Evolutionary conservation across 2,888 invertebrate species (phyloP), one percentile per base, ranked within the genome.

Genomic region (Synergus japonicus): DNA sequence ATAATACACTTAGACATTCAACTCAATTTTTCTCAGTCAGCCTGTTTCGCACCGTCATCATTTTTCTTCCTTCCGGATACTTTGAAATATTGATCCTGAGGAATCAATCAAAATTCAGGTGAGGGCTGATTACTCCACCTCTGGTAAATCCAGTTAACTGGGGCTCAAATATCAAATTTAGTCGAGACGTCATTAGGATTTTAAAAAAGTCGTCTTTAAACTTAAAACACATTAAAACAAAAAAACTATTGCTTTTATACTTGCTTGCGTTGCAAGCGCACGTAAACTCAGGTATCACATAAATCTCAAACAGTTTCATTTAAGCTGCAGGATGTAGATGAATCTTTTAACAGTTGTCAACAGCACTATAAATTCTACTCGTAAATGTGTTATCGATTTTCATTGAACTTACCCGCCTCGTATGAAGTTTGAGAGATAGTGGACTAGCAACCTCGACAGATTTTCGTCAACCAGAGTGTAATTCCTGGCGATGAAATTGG

Each of bases 381-480:
- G 22, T 60, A 60, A 5, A 60, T n/a, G 8, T 60, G 9, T n/a
- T n/a, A 60, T 60, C 8, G 60, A 13, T 58, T 37, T 15, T 29
- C 46, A 64, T 12, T 18, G 29, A 7, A 92, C 95, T 95, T 93
- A 98, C 98, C 98, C 98, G 83, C 96, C 95, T 92, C 95, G 95
- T 83, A 96, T 96, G 89, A 98, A 98, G 93, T 98, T 98, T 83
- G 97, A 95, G 89, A 98, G 94, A 93, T 97, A 97, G 89, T 96
- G 96, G 87, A 97, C 95, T 91, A 97, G 95, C 60, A 96, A 94
- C 89, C 95, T 95, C 77, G 97, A 96, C 66, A 97, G 95, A 87
- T 95, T 94, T 88, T 95, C 95, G 91, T 98, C 97, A 88, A 95
- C 94, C 85, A 94, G 94, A 49, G 96, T 96, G 93, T 95, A 97